A percentile compares a stretch with the other conserved stretches of the same genome.
phyloP scores from a whole-genome alignment of 2,113 vertebrate genomes.

The Vombatus ursinus region DNA sequence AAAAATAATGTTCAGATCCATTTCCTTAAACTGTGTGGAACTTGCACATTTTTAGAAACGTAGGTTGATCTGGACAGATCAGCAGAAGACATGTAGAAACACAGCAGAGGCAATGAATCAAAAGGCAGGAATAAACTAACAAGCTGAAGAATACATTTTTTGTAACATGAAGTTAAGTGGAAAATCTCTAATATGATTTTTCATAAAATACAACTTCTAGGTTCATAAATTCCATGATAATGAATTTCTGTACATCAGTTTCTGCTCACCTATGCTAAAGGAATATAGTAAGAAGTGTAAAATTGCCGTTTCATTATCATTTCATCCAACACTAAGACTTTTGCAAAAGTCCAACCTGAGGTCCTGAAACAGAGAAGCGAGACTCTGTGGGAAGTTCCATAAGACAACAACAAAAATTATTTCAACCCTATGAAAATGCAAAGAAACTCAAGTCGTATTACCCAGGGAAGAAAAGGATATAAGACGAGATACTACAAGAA shows the following conservation, averaged over 20 bases:
- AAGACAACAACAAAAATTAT: conserved; percentile 32
- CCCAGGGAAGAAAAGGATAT: conserved; percentile 26
- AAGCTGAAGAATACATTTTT: not conserved
- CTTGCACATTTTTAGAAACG: not conserved
- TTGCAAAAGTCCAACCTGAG: not conserved
- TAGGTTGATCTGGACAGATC: not conserved
- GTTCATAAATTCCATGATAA: conserved; percentile 10
- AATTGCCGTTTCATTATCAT: not conserved
- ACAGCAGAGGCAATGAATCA: conserved; percentile 1
- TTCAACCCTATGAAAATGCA: not conserved
- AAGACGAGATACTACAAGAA: not conserved
- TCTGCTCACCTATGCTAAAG: not conserved
- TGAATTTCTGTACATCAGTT: conserved; percentile 23
- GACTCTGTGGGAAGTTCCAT: conserved; percentile 2
- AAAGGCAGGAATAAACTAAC: conserved; percentile 27
- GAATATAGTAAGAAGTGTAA: not conserved
- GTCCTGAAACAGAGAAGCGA: conserved; percentile 37
- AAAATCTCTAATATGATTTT: not conserved
- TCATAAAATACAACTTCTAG: not conserved
- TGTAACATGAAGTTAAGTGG: conserved; percentile 23
- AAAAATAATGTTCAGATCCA: conserved; percentile 1
- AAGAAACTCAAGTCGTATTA: conserved; percentile 32
- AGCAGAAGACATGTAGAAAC: conserved; percentile 28
- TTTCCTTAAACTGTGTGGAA: conserved; percentile 28
- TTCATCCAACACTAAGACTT: not conserved